Percentiles rank a stretch among this genome's conserved stretches.
Conservation (phyloP, 2,888 invertebrate genomes). For the Pollenia angustigena region DNA sequence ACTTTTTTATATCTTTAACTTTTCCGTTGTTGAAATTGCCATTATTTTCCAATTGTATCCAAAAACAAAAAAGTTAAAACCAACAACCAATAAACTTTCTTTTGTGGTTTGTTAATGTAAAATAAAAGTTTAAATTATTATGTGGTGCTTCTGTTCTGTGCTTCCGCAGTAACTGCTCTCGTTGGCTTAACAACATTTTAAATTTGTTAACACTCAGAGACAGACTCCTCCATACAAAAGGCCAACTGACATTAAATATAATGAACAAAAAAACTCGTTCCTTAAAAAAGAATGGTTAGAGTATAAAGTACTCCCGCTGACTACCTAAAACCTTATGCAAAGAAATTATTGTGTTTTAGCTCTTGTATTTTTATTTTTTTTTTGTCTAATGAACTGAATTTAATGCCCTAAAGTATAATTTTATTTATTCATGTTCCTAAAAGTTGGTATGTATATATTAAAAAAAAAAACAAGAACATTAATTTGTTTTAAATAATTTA, state of each 20-base stretch:
- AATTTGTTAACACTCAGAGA: constrained; percentile 15
- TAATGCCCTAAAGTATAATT: constrained; percentile 21
- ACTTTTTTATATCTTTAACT: constrained; percentile 17
- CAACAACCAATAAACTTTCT: constrained; percentile 36
- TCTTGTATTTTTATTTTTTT: neutral
- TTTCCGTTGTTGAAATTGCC: constrained; percentile 11
- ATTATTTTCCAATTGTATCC: constrained; percentile 33
- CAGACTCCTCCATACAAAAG: neutral
- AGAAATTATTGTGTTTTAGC: neutral
- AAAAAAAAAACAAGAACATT: constrained; percentile 18
- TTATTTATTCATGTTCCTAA: constrained; percentile 31
- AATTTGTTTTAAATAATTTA: constrained; percentile 67
- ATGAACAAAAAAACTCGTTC: neutral
- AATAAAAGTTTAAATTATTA: constrained; percentile 28
- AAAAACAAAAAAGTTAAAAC: constrained; percentile 24
- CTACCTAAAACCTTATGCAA: too few relatives aligned
- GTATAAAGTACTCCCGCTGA: neutral
- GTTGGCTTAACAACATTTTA: neutral
- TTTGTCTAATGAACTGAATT: constrained; percentile 18
- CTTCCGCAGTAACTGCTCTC: neutral
- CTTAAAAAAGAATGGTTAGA: neutral
- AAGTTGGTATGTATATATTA: neutral
- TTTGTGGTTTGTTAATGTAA: constrained; percentile 24
- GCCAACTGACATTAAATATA: neutral
- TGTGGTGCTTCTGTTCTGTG: neutral